phyloP scores from a whole-genome alignment of 2,113 vertebrate genomes.

The Pan troglodytes region DNA sequence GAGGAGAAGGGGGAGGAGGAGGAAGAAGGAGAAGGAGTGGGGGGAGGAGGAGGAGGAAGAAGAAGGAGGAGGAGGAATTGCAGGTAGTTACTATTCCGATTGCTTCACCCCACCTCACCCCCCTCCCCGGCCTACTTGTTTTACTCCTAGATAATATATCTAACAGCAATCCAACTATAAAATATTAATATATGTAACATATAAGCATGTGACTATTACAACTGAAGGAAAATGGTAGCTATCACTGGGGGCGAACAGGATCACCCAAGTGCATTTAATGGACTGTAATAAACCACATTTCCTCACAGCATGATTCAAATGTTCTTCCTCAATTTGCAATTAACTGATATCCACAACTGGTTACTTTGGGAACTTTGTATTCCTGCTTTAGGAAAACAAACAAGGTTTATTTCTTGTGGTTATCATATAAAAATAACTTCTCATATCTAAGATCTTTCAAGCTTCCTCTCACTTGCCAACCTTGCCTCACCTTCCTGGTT shows the following conservation, averaged over 20 bases:
- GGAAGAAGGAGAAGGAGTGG: too few species aligned
- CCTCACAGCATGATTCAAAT: neutral
- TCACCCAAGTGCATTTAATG: neutral
- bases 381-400: neutral
- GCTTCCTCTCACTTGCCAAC: neutral
- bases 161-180: neutral
- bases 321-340: neutral
- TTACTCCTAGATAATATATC: neutral
- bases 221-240: neutral
- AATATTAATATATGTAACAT: neutral
- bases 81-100: neutral
- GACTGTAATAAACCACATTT: neutral
- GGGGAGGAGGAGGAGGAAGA: too few species aligned
- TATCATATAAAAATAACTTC: conserved; percentile 25
- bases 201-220: neutral
- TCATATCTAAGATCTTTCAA: conserved; percentile 24
- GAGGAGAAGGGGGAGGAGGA: too few species aligned
- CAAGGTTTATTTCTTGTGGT: conserved; percentile 21
- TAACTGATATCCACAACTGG: neutral
- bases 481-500: conserved; percentile 12
- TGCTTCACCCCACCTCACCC: neutral
- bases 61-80: neutral
- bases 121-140: neutral
- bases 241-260: neutral
- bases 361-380: neutral